Conservation (phyloP, 2,888 invertebrate species). For the Rhagophthalmus giganteus region DNA sequence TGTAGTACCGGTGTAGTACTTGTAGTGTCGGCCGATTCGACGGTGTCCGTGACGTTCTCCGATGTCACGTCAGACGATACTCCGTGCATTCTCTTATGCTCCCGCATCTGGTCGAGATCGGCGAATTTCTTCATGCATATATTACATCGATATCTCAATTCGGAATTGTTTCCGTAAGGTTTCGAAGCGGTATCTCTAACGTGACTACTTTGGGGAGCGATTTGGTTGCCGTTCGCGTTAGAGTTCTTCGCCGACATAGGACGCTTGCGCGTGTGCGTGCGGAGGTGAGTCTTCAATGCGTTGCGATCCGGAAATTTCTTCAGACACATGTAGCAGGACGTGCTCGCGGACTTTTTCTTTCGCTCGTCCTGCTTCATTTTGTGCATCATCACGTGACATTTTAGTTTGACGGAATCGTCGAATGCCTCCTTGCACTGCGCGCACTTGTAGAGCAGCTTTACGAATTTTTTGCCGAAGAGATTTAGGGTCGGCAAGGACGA, state of each 20-base stretch:
- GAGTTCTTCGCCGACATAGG: background rate
- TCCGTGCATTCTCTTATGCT: background rate
- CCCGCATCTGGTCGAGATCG: background rate
- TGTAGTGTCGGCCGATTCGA: no score
- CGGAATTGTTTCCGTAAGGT: background rate
- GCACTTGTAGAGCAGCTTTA: background rate
- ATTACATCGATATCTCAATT: background rate
- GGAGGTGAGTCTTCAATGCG: background rate
- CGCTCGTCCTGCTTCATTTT: background rate
- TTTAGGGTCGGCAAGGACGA: constrained; percentile 2
- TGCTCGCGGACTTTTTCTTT: background rate
- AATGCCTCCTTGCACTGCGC: background rate
- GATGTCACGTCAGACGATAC: no score
- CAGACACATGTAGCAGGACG: constrained; percentile 1
- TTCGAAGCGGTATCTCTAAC: background rate
- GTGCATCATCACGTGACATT: constrained; percentile 1
- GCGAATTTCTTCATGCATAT: constrained; percentile 1
- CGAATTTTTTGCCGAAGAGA: background rate
- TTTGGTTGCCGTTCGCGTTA: background rate
- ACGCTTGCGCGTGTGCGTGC: background rate
- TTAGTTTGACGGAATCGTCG: constrained; percentile 1
- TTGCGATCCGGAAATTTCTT: constrained; percentile 1
- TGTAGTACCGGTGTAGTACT: no score
- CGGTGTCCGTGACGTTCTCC: no score
- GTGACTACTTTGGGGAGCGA: background rate